Evolutionary conservation across 2,113 vertebrate genomes (phyloP).

Genomic region (Corythornis vintsioides): DNA sequence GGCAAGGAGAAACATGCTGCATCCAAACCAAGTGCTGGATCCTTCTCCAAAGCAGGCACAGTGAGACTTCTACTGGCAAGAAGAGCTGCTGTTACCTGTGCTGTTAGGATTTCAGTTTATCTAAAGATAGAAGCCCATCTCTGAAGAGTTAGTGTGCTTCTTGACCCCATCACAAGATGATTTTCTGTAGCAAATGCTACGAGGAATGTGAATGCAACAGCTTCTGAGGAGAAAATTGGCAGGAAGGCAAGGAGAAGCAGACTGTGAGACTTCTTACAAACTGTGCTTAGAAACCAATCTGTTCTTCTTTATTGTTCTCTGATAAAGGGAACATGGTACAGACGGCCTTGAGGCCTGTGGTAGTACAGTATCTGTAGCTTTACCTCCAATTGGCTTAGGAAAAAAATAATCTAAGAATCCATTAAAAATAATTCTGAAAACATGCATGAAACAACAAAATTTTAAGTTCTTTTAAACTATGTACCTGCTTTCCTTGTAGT

Average conservation of each 20-base stretch:
- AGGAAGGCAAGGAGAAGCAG: slow-evolving; percentile 56
- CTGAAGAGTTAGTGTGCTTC: slow-evolving; percentile 1
- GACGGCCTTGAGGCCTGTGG: background rate
- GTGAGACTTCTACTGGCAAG: background rate
- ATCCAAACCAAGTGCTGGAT: background rate
- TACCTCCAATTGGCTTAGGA: background rate
- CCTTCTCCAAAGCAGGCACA: background rate
- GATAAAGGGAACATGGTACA: slow-evolving; percentile 32
- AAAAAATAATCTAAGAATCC: background rate
- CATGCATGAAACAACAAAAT: background rate
- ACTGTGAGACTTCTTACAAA: slow-evolving; percentile 65
- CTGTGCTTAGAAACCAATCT: slow-evolving; percentile 67
- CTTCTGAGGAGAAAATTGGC: slow-evolving; percentile 57
- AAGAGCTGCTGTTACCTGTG: background rate
- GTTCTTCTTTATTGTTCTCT: slow-evolving; percentile 58
- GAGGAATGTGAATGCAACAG: background rate
- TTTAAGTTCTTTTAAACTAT: background rate
- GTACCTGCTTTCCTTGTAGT: background rate
- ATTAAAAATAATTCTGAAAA: background rate
- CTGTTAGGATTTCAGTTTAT: background rate
- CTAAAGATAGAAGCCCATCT: background rate
- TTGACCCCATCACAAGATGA: slow-evolving; percentile 45
- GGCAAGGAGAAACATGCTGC: background rate
- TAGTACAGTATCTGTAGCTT: slow-evolving; percentile 2
- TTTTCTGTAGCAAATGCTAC: slow-evolving; percentile 28